A percentile compares a stretch with the other conserved stretches of the same genome.
These are phyloP conservation scores for Diaprepes abbreviatus DNA, from an alignment of 2,888 invertebrate species.

Conservation along the genomic window DNA sequence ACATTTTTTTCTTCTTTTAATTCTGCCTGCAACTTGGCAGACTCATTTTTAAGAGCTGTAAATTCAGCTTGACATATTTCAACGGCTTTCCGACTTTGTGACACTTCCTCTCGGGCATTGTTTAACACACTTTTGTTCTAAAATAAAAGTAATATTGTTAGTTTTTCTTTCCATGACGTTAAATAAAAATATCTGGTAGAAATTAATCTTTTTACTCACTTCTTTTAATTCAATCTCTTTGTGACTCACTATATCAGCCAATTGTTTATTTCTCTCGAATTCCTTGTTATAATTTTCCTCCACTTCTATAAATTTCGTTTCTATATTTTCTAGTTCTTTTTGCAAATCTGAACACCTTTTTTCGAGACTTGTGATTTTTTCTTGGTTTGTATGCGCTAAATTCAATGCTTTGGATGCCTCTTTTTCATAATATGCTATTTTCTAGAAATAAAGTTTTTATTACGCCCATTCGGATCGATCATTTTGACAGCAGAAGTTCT, in stretches of 20 bases:
- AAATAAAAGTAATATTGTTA: constrained; percentile 17
- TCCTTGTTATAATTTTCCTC: constrained; percentile 55
- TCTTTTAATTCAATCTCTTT: constrained; percentile 73
- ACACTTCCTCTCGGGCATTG: constrained; percentile 62
- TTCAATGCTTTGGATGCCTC: constrained; percentile 81
- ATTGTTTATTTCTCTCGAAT: constrained; percentile 68
- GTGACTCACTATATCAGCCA: constrained; percentile 74
- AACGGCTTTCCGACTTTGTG: constrained; percentile 69
- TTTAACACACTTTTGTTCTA: constrained; percentile 61
- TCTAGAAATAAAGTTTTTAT: no score
- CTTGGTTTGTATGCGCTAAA: constrained; percentile 77
- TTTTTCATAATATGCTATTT: constrained; percentile 76
- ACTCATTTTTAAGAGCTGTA: constrained; percentile 59
- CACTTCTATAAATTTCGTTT: constrained; percentile 52
- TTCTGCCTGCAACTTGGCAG: constrained; percentile 55
- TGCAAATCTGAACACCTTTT: constrained; percentile 69
- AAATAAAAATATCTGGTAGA: no score
- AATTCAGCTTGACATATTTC: constrained; percentile 68
- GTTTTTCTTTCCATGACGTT: no score
- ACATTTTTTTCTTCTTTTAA: constrained; percentile 56
- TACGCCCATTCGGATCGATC: no score
- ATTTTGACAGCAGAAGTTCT: no score
- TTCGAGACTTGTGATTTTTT: constrained; percentile 73
- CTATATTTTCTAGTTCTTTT: constrained; percentile 63
- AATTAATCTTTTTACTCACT: constrained; percentile 66